These are phyloP conservation scores for Corythornis cristatus DNA, from an alignment of 2,113 vertebrate species.

Conservation along the genomic window DNA sequence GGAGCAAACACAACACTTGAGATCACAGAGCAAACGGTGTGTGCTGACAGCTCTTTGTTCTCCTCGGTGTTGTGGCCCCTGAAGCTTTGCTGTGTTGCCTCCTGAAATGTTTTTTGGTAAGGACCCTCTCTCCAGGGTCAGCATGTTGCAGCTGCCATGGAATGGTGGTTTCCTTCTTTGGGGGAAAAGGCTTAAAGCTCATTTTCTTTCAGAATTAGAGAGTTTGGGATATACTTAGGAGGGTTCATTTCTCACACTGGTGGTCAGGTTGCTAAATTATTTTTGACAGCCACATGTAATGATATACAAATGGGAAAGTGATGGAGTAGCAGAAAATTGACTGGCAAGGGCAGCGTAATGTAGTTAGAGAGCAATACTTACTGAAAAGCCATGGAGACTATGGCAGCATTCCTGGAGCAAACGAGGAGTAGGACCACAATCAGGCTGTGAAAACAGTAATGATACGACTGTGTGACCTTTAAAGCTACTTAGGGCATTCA, in stretches of 20 bases:
- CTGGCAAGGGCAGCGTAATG: conserved; percentile 28
- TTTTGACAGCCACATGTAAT: conserved; percentile 45
- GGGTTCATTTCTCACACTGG: conserved; percentile 27
- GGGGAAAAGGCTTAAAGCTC: background rate
- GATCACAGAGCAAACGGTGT: accelerated
- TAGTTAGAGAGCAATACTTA: background rate
- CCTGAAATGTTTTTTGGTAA: background rate
- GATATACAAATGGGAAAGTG: conserved; percentile 60
- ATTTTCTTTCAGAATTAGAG: background rate
- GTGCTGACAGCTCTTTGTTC: background rate
- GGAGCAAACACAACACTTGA: accelerated
- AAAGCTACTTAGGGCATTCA: background rate
- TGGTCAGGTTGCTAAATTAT: conserved; percentile 59
- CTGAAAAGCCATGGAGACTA: background rate
- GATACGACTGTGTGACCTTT: background rate
- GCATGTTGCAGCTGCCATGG: background rate
- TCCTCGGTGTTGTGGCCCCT: background rate
- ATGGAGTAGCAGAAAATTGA: conserved; percentile 67
- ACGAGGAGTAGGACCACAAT: background rate
- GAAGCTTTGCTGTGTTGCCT: background rate
- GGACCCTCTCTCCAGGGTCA: accelerated
- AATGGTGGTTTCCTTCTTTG: background rate
- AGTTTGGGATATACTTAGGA: conserved; percentile 6
- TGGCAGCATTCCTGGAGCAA: background rate
- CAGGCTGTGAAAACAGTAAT: background rate